These are phyloP conservation scores for Cairina moschata DNA, from an alignment of 2,113 vertebrate species.

Conservation along the genomic window DNA sequence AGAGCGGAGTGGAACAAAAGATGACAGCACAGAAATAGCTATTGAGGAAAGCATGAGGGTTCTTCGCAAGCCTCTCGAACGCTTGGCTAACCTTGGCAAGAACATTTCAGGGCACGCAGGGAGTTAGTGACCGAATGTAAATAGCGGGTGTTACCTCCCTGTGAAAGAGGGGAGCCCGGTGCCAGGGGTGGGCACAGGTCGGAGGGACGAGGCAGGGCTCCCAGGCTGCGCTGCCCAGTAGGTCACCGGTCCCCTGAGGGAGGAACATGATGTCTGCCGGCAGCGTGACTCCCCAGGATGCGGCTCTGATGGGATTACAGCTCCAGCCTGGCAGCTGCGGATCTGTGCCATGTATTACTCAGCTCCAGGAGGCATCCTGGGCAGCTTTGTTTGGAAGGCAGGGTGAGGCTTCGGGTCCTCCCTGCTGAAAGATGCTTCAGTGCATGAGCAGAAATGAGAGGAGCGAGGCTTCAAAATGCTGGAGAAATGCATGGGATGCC, in stretches of 20 bases:
- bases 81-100: slow-evolving; percentile 15
- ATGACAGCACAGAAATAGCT: background rate
- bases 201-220: background rate
- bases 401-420: background rate
- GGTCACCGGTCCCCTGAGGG: background rate
- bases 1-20: background rate
- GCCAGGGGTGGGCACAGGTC: background rate
- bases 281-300: background rate
- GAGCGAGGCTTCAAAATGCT: background rate
- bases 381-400: background rate
- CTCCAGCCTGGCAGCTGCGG: background rate
- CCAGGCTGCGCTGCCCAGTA: background rate
- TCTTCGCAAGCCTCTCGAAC: background rate
- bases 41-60: background rate
- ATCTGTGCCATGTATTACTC: background rate
- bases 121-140: slow-evolving; percentile 5
- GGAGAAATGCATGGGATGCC: background rate
- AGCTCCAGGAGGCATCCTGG: background rate
- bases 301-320: background rate
- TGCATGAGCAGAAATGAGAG: background rate
- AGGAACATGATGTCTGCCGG: background rate
- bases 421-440: background rate
- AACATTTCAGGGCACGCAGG: background rate
- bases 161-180: background rate
- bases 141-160: background rate